phyloP scores from a whole-genome alignment of 1,140 invertebrate species.

The Cyrtorhinus lividipennis region DNA sequence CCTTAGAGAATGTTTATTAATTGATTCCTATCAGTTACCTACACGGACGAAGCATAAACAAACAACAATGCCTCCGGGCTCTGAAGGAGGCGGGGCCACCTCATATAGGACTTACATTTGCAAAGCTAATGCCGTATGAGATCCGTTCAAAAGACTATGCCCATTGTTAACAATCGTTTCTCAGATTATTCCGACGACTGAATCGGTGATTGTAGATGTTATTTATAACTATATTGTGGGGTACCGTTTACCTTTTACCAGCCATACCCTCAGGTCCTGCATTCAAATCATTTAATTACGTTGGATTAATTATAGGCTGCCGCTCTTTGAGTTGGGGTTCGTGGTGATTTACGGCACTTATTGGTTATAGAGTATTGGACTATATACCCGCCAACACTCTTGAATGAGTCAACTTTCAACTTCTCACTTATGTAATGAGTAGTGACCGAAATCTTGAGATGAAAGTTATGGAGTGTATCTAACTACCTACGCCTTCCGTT shows the following conservation, averaged over 20 bases:
- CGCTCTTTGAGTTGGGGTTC: background rate
- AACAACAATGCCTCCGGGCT: background rate
- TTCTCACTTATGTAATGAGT: too few relatives aligned
- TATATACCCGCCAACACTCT: too few relatives aligned
- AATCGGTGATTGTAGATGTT: conserved; percentile 1
- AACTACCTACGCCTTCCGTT: too few relatives aligned
- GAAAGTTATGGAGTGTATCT: too few relatives aligned
- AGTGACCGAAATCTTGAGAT: too few relatives aligned
- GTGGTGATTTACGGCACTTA: background rate
- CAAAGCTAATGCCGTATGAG: background rate
- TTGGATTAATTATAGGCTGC: background rate
- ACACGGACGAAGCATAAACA: background rate
- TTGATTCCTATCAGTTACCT: conserved; percentile 8
- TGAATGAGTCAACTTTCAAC: too few relatives aligned
- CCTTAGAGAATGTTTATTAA: conserved; percentile 1
- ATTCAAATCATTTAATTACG: conserved; percentile 7
- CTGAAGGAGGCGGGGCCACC: background rate
- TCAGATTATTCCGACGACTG: background rate
- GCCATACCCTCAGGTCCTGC: background rate
- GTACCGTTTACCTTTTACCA: background rate
- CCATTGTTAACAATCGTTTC: conserved; percentile 5
- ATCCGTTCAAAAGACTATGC: background rate
- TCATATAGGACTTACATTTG: too few relatives aligned
- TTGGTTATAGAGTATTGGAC: too few relatives aligned
- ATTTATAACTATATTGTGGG: conserved; percentile 10